Percentiles rank a stretch among this genome's conserved stretches.
Evolutionary conservation across 2,888 invertebrate genomes (phyloP).

Genomic region (Drosophila meridionalis): DNA sequence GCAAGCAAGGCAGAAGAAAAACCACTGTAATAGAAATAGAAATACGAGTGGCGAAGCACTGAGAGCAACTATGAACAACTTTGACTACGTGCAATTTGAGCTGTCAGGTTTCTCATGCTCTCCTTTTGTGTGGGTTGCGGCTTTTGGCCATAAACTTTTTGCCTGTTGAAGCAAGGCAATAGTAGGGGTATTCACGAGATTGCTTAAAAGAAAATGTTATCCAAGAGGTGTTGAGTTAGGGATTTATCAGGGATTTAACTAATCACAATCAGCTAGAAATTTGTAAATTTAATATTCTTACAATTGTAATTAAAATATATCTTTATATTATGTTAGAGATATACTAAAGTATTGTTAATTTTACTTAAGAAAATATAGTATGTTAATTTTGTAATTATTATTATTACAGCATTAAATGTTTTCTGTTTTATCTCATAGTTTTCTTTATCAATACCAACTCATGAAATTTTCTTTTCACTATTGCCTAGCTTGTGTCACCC

Average conservation of each 20-base stretch:
- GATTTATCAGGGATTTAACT: background rate
- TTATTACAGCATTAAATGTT: no score
- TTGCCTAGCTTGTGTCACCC: constrained; percentile 27
- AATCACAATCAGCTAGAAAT: no score
- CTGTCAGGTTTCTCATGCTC: constrained; percentile 62
- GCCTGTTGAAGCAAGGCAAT: constrained; percentile 62
- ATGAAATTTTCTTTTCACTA: background rate
- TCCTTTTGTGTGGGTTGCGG: constrained; percentile 64
- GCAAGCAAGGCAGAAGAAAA: constrained; percentile 19
- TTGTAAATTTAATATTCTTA: no score
- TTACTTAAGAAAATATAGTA: no score
- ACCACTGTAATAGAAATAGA: constrained; percentile 45
- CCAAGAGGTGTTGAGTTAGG: background rate
- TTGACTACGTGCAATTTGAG: constrained; percentile 75
- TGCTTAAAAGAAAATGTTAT: no score
- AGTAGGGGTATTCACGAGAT: constrained; percentile 45
- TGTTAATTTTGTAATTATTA: no score
- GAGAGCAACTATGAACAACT: constrained; percentile 62
- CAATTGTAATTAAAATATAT: no score
- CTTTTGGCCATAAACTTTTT: constrained; percentile 73
- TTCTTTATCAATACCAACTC: no score
- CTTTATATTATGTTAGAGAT: no score
- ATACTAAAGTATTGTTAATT: no score
- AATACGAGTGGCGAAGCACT: constrained; percentile 37
- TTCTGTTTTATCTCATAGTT: no score